Percentiles rank a stretch among this genome's conserved stretches.
phyloP scores from a whole-genome alignment of 2,113 vertebrate genomes.

The Austrofundulus limnaeus region DNA sequence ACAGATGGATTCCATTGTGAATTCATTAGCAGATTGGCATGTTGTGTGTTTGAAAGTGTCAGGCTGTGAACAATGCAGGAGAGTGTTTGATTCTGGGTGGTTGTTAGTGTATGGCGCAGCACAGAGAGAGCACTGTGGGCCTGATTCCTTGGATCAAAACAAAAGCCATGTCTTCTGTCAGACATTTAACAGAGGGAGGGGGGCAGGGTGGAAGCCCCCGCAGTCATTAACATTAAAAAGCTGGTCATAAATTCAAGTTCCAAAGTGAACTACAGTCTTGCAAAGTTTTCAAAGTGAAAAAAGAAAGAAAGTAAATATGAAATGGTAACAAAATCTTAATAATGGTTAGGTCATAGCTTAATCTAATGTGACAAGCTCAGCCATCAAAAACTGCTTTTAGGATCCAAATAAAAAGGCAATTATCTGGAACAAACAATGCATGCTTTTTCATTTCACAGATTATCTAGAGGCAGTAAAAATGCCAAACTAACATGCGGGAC shows the following conservation, averaged over 20 bases:
- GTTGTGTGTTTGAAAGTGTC: conserved; percentile 56
- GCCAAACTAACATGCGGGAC: no score
- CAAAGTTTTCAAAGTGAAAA: background rate
- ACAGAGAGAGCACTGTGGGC: conserved; percentile 40
- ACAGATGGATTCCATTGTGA: conserved; percentile 54
- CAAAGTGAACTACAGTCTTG: background rate
- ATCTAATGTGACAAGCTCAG: no score
- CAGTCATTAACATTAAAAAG: background rate
- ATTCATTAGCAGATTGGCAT: conserved; percentile 49
- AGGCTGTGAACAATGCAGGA: conserved; percentile 41
- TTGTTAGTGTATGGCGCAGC: conserved; percentile 2
- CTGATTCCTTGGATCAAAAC: background rate
- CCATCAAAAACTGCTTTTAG: no score
- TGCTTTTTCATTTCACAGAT: no score
- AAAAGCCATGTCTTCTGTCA: background rate
- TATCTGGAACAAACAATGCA: no score
- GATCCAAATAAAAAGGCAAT: no score
- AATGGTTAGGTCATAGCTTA: no score
- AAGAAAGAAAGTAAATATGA: background rate
- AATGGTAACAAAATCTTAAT: background rate
- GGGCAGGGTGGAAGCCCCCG: background rate
- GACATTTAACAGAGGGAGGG: background rate
- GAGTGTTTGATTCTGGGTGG: conserved; percentile 24
- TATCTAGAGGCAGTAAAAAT: no score
- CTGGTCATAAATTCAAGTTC: background rate